Conservation (phyloP, 2,113 vertebrate genomes). For the Melanotaenia duboulayi region DNA sequence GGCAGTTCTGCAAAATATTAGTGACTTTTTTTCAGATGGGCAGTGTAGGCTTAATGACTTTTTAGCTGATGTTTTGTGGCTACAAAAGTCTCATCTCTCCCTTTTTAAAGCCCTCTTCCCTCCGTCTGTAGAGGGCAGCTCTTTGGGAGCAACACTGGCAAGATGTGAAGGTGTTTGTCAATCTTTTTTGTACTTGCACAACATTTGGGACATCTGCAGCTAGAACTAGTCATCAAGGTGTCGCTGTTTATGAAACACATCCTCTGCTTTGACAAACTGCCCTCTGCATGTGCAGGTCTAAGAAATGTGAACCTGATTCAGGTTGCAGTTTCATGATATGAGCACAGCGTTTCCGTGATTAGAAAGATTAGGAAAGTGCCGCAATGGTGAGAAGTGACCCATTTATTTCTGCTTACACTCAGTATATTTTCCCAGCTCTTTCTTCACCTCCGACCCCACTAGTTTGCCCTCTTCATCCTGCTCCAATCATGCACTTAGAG, state of each 20-base stretch:
- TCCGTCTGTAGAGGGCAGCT: constrained; percentile 54
- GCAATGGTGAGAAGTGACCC: background rate
- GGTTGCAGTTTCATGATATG: constrained; percentile 20
- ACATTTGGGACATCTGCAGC: constrained; percentile 51
- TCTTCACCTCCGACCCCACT: constrained; percentile 58
- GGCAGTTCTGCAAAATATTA: too few relatives aligned
- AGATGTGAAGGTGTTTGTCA: constrained; percentile 67
- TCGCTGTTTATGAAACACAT: constrained; percentile 50
- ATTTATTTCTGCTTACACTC: constrained; percentile 32
- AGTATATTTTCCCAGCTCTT: constrained; percentile 4
- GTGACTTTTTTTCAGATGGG: too few relatives aligned
- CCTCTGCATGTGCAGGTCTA: constrained; percentile 22
- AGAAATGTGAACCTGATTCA: constrained; percentile 36
- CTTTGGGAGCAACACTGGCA: constrained; percentile 42
- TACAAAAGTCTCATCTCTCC: background rate
- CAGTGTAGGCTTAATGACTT: constrained; percentile 14
- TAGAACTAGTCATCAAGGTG: constrained; percentile 56
- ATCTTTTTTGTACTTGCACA: constrained; percentile 57
- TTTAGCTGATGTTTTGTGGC: constrained; percentile 24
- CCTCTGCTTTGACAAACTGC: constrained; percentile 27
- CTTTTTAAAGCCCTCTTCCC: constrained; percentile 31
- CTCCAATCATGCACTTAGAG: constrained; percentile 62
- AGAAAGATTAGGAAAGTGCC: constrained; percentile 12
- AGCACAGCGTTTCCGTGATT: background rate
- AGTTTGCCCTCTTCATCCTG: constrained; percentile 38